phyloP scores from a whole-genome alignment of 2,888 invertebrate genomes.

The Calameuta filiformis region DNA sequence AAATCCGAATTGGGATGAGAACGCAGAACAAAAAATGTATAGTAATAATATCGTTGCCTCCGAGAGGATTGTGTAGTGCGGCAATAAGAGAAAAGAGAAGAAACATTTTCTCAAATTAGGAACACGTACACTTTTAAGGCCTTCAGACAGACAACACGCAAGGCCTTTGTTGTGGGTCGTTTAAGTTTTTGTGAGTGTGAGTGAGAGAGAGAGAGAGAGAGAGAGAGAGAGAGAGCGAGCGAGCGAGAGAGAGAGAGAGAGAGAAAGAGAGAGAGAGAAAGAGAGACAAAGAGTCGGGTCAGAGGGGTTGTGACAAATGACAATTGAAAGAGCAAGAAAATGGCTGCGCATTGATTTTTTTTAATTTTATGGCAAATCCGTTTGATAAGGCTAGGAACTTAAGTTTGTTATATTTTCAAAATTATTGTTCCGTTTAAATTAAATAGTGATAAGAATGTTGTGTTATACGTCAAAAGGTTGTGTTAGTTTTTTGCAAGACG shows the following conservation, averaged over 20 bases:
- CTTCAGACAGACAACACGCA: neutral
- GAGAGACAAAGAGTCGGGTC: neutral
- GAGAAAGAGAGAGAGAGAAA: too few species aligned
- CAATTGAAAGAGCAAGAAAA: neutral
- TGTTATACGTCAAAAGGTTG: neutral
- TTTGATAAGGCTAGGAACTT: neutral
- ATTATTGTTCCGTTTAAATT: neutral
- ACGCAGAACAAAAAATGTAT: conserved; percentile 16
- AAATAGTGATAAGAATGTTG: neutral
- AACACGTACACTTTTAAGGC: neutral
- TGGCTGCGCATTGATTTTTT: neutral
- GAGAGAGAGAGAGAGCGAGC: too few species aligned
- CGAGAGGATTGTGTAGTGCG: conserved; percentile 44
- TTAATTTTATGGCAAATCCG: neutral
- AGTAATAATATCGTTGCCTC: conserved; percentile 37
- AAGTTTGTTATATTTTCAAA: neutral
- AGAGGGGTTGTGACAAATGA: neutral
- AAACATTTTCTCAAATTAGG: neutral
- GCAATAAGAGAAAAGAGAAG: conserved; percentile 34
- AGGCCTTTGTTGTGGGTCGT: neutral
- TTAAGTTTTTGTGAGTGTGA: neutral
- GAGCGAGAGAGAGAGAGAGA: too few species aligned
- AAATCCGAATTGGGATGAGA: conserved; percentile 32
- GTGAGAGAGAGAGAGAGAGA: too few species aligned
- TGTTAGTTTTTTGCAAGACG: neutral